phyloP scores from a whole-genome alignment of 2,113 vertebrate genomes.

The Nerophis lumbriciformis region DNA sequence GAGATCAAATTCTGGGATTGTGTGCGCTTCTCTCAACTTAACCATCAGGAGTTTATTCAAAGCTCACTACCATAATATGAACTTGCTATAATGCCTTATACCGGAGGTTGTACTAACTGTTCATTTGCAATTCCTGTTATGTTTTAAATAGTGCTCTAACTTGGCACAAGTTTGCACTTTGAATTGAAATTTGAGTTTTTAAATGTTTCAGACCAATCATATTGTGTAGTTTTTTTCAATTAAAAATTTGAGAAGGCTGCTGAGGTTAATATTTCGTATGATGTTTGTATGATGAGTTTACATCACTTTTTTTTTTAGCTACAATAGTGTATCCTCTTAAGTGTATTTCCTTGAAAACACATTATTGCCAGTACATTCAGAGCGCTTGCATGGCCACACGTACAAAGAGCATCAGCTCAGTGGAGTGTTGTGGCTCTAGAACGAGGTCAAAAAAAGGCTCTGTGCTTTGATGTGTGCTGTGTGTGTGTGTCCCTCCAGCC shows the following conservation, averaged over 20 bases:
- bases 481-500: conserved; percentile 31
- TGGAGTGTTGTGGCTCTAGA: conserved; percentile 47
- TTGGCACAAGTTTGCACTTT: no score
- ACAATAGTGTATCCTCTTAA: no score
- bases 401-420: conserved; percentile 35
- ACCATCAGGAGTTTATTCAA: background rate
- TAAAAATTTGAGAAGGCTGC: no score
- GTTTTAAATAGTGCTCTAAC: background rate
- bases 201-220: no score
- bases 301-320: no score
- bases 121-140: background rate
- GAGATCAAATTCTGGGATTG: background rate
- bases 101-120: background rate
- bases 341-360: conserved; percentile 1
- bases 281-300: background rate
- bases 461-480: conserved; percentile 26
- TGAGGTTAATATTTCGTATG: background rate
- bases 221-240: no score
- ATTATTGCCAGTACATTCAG: conserved; percentile 19
- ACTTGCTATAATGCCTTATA: background rate
- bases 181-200: no score
- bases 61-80: background rate
- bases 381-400: conserved; percentile 15
- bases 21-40: background rate
- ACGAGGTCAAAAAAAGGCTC: conserved; percentile 55